These are phyloP conservation scores for Seriola quinqueradiata DNA, from an alignment of 2,113 vertebrate species.

Conservation along the genomic window DNA sequence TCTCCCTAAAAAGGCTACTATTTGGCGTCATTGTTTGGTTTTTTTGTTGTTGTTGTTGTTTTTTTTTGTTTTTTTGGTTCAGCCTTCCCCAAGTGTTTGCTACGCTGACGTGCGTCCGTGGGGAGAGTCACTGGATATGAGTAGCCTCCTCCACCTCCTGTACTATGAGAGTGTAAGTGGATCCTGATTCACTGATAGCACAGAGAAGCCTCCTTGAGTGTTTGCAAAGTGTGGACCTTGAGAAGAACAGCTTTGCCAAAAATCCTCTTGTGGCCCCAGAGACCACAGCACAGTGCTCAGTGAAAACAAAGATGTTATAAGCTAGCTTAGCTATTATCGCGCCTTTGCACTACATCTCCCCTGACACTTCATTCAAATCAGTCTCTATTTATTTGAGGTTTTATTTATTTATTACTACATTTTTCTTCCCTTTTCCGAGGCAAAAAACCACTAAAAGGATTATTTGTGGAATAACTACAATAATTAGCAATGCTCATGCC, in stretches of 20 bases:
- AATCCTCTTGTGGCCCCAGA: conserved; percentile 81
- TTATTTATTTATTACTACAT: conserved; percentile 83
- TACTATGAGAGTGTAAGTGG: conserved; percentile 37
- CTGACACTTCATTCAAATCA: conserved; percentile 94
- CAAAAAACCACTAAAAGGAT: conserved; percentile 97
- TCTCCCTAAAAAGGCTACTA: conserved; percentile 75
- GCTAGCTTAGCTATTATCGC: conserved; percentile 88
- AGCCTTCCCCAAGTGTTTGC: conserved; percentile 71
- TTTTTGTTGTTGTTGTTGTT: conserved; percentile 13
- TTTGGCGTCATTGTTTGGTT: conserved; percentile 73
- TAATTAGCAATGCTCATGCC: conserved; percentile 80
- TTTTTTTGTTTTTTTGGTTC: conserved; percentile 17
- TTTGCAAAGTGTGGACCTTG: conserved; percentile 79
- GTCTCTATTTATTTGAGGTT: conserved; percentile 82
- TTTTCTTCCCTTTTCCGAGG: conserved; percentile 74
- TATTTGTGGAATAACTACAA: conserved; percentile 92
- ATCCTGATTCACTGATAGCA: conserved; percentile 75
- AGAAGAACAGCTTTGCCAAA: conserved; percentile 82
- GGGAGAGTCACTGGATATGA: conserved; percentile 62
- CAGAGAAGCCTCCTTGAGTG: conserved; percentile 68
- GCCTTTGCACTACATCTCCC: conserved; percentile 87
- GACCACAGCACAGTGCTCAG: conserved; percentile 77
- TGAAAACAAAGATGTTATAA: conserved; percentile 89
- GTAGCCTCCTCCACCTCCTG: conserved; percentile 61
- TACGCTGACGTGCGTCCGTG: conserved; percentile 55